Evolutionary conservation across 30 jellyfish, hydroid and myxozoan species (phyloP), one percentile per base, ranked within the genome.

Genomic region (Catostylus mosaicus): DNA sequence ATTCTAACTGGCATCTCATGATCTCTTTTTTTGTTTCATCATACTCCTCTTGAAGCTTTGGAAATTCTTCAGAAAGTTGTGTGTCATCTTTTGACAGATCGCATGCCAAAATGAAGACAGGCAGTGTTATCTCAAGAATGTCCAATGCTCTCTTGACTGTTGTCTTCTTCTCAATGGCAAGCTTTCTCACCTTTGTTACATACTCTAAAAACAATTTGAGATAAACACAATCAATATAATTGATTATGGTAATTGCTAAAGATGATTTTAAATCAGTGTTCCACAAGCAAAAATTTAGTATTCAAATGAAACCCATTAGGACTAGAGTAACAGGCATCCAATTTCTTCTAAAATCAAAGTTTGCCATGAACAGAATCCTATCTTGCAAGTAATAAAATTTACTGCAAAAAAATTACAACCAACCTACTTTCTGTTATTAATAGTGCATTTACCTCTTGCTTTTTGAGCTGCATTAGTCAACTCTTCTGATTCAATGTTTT

Each of bases 71-170:
- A 33, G 90, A 80, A 43, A 80, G 90, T 56, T 50, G 22, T 1
- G 64, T 52, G 18, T 67, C 51, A 6, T 80, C 90, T 24, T 67
- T 33, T 26, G 84, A 50, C 38, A 80, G 6, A 24, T 80, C 84
- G 50, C 78, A 43, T 27, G 90, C 90, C 40, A 56, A 52, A 14
- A 80, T 30, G 37, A 80, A 80, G 4, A 69, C 64, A 26, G 90
- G 90, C 45, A 80, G 69, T 16, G 57, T 30, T 30, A 80, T 54
- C 35, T 80, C 90, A 14, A 80, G 90, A 9, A 80, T 36, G 33
- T 80, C 90, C 77, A 65, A 50, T 16, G 90, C 90, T 27, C 90
- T 46, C 33, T 80, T 80, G 43, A 80, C 83, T 24, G 90, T 80
- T 0, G 90, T 80, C 31, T 80, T 80, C 74, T 57, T 80, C 35